Conservation (phyloP, 2,888 invertebrate genomes). For the Drosophila dives region DNA sequence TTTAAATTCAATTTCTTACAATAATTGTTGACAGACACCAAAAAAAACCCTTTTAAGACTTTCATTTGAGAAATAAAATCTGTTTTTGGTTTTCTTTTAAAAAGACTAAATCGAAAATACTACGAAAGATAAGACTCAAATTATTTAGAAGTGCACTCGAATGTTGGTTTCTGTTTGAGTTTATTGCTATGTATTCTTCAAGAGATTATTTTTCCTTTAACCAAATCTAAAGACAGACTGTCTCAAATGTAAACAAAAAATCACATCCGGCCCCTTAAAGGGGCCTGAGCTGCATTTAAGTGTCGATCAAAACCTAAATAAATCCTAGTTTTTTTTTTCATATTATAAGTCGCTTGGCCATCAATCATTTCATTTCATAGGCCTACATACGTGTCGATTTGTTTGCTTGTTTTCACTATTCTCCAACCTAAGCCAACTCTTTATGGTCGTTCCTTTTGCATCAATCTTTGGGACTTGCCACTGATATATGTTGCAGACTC, state of each 20-base stretch:
- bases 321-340: conserved; percentile 20
- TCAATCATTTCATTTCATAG: conserved; percentile 43
- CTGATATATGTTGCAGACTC: conserved; percentile 44
- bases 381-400: conserved; percentile 23
- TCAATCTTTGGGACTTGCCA: conserved; percentile 63
- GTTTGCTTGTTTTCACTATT: not conserved
- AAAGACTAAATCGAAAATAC: not conserved
- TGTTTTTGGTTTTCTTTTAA: not conserved
- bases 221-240: conserved; percentile 4
- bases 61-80: not conserved
- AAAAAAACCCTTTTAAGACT: not conserved
- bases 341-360: conserved; percentile 34
- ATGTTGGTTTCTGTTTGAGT: not conserved
- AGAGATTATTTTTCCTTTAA: not conserved
- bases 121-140: not conserved
- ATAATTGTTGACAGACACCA: not conserved
- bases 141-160: not conserved
- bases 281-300: conserved; percentile 17
- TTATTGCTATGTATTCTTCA: not conserved
- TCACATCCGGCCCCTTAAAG: conserved; percentile 5
- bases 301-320: conserved; percentile 31
- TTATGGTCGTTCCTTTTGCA: conserved; percentile 45
- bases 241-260: conserved; percentile 15
- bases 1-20: conserved; percentile 21
- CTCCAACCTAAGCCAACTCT: conserved; percentile 26